A percentile compares a stretch with the other conserved stretches of the same genome.
phyloP scores from a whole-genome alignment of 2,797 vertebrate genomes.

The Lophius americanus region DNA sequence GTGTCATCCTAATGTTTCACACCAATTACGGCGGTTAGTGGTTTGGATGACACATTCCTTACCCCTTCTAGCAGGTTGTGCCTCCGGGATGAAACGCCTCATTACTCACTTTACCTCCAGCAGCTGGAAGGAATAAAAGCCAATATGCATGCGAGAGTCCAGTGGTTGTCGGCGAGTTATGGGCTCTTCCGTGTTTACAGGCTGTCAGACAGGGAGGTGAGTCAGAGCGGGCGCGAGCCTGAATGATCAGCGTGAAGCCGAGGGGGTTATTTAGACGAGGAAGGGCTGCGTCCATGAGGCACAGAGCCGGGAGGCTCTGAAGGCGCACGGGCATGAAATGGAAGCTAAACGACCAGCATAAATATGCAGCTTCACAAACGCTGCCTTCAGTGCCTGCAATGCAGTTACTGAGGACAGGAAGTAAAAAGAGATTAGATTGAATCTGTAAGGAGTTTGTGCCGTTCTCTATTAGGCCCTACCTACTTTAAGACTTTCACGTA shows the following conservation, averaged over 20 bases:
- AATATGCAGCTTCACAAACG: constrained; percentile 42
- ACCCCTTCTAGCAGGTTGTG: constrained; percentile 26
- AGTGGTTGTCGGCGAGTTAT: constrained; percentile 49
- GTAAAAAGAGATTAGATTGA: not conserved
- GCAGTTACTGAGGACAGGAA: not conserved
- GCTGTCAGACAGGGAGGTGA: constrained; percentile 26
- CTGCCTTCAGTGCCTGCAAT: not conserved
- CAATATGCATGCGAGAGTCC: constrained; percentile 47
- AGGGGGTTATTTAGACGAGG: constrained; percentile 7
- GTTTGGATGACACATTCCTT: constrained; percentile 14
- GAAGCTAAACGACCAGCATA: not conserved
- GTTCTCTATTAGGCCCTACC: too few relatives aligned
- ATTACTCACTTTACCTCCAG: constrained; percentile 62
- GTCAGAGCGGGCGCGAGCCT: constrained; percentile 12
- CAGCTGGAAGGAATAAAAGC: constrained; percentile 64
- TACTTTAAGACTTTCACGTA: too few relatives aligned
- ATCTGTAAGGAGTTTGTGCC: not conserved
- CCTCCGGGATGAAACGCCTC: constrained; percentile 59
- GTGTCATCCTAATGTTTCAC: constrained; percentile 10
- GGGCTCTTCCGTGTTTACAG: constrained; percentile 49
- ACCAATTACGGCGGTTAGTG: constrained; percentile 21
- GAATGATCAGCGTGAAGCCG: not conserved
- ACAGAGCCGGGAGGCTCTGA: constrained; percentile 5
- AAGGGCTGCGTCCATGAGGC: constrained; percentile 16
- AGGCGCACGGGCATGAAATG: constrained; percentile 31